Conservation (phyloP, 2,888 invertebrate species). For the Caenorhabditis sulstoni region DNA sequence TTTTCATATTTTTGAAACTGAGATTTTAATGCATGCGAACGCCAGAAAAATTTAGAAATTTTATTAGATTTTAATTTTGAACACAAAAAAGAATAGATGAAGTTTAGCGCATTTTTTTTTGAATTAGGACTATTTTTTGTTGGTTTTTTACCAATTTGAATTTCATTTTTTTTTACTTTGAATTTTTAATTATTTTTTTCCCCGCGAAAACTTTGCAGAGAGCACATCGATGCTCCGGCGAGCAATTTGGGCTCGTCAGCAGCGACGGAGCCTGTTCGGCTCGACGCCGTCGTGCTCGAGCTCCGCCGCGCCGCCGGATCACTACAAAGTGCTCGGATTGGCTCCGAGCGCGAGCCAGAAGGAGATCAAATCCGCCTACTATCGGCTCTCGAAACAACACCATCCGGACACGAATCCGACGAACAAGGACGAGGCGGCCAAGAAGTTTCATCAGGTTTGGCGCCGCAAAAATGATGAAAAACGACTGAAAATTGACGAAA, state of each 20-base stretch:
- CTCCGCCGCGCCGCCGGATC: slow-evolving; percentile 57
- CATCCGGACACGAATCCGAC: slow-evolving; percentile 77
- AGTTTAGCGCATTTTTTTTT: slow-evolving; percentile 21
- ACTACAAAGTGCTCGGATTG: slow-evolving; percentile 74
- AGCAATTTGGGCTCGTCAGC: slow-evolving; percentile 8
- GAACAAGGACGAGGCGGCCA: slow-evolving; percentile 71
- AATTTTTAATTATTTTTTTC: neutral
- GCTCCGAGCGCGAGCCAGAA: slow-evolving; percentile 66
- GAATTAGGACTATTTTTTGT: too few species aligned
- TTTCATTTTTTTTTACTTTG: slow-evolving; percentile 14
- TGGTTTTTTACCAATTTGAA: slow-evolving; percentile 23
- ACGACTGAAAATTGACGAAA: neutral
- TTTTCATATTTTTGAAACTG: neutral
- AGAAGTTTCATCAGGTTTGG: slow-evolving; percentile 74
- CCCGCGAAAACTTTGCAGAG: too few species aligned
- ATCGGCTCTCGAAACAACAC: slow-evolving; percentile 76
- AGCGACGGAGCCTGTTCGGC: slow-evolving; percentile 28
- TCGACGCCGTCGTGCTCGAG: slow-evolving; percentile 14
- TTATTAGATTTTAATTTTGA: neutral
- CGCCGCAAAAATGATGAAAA: neutral
- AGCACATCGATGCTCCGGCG: slow-evolving; percentile 50
- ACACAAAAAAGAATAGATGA: slow-evolving; percentile 51
- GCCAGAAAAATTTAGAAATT: neutral
- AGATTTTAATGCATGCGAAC: slow-evolving; percentile 42
- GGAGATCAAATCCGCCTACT: slow-evolving; percentile 78